These are phyloP conservation scores for Drosophila borealis DNA, from an alignment of 2,888 invertebrate species.

Conservation along the genomic window DNA sequence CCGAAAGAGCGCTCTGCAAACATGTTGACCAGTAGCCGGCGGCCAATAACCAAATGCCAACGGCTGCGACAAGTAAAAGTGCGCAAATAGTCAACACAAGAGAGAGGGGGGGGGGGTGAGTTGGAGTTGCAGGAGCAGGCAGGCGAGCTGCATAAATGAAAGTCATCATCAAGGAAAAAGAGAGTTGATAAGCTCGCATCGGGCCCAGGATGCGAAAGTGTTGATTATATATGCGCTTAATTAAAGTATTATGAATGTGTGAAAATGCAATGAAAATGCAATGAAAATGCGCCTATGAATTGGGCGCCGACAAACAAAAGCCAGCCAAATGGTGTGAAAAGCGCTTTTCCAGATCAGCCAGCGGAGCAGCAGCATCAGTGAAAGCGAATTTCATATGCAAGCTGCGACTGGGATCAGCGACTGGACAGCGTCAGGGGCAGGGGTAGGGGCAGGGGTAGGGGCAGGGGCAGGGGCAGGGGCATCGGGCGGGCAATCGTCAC, in stretches of 20 bases:
- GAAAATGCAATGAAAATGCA: slow-evolving; percentile 54
- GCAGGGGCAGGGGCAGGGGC: slow-evolving; percentile 5
- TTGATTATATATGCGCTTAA: slow-evolving; percentile 63
- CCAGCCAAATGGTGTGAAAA: slow-evolving; percentile 61
- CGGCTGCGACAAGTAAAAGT: slow-evolving; percentile 70
- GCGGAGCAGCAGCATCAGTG: slow-evolving; percentile 45
- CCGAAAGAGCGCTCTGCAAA: slow-evolving; percentile 60
- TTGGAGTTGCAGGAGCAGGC: slow-evolving; percentile 29
- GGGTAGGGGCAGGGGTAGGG: background rate
- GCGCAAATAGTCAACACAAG: slow-evolving; percentile 55
- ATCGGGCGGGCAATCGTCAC: slow-evolving; percentile 17
- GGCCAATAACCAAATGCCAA: slow-evolving; percentile 18
- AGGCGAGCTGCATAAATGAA: slow-evolving; percentile 57
- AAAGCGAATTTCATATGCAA: slow-evolving; percentile 74
- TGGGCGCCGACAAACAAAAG: slow-evolving; percentile 37
- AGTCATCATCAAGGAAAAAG: slow-evolving; percentile 67
- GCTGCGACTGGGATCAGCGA: slow-evolving; percentile 7
- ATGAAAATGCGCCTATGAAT: slow-evolving; percentile 58
- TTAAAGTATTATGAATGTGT: slow-evolving; percentile 75
- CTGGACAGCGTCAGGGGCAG: too few species aligned
- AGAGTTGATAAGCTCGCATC: slow-evolving; percentile 50
- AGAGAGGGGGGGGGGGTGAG: background rate
- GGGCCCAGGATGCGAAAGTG: slow-evolving; percentile 55
- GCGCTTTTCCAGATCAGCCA: slow-evolving; percentile 71
- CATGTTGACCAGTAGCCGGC: slow-evolving; percentile 68